Percentiles rank a stretch among this genome's conserved stretches.
These are phyloP conservation scores for Sula dactylatra DNA, from an alignment of 2,113 vertebrate genomes.

Conservation along the genomic window DNA sequence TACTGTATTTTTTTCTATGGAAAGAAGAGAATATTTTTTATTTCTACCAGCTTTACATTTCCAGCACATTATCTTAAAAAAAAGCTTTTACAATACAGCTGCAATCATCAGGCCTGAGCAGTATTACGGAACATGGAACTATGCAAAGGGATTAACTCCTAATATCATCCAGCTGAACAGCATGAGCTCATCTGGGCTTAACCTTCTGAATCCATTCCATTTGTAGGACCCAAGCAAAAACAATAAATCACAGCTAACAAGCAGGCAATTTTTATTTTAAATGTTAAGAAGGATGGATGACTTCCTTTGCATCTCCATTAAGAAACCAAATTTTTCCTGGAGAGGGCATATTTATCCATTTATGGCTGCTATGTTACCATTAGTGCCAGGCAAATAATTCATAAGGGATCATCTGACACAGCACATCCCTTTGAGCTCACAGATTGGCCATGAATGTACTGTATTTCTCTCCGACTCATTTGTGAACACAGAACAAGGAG, in stretches of 20 bases:
- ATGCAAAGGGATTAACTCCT: constrained; percentile 51
- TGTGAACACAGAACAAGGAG: background rate
- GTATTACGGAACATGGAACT: constrained; percentile 37
- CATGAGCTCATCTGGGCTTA: constrained; percentile 58
- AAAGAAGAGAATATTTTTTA: background rate
- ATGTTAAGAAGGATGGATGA: background rate
- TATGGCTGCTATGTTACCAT: background rate
- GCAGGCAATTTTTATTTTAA: background rate
- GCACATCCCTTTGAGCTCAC: background rate
- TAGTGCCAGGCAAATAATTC: background rate
- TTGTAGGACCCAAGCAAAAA: constrained; percentile 11
- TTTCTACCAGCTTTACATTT: background rate
- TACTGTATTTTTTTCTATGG: background rate
- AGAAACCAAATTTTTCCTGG: background rate
- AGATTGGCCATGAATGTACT: fast-evolving
- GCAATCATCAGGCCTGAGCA: constrained; percentile 38
- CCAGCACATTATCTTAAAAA: constrained; percentile 49
- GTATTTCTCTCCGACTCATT: background rate
- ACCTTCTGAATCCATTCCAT: constrained; percentile 35
- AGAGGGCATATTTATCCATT: background rate
- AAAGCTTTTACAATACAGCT: constrained; percentile 52
- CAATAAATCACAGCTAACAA: constrained; percentile 1
- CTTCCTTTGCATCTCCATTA: background rate
- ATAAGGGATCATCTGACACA: background rate
- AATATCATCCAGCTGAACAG: constrained; percentile 60